These are phyloP conservation scores for Fukomys damarensis DNA, from an alignment of 2,113 vertebrate species.

Conservation along the genomic window DNA sequence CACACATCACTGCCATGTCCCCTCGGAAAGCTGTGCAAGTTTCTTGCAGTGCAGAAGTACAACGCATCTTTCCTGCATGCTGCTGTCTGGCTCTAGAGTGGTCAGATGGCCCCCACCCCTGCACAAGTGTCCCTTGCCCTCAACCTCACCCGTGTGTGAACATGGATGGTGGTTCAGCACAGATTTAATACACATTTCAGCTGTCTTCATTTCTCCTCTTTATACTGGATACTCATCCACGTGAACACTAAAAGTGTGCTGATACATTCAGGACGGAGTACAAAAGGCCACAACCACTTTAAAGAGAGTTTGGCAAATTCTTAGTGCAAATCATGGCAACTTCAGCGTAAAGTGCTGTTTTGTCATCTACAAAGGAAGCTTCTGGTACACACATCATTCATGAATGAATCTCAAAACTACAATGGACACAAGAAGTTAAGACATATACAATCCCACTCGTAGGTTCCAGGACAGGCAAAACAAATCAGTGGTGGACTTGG, in stretches of 20 bases:
- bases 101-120: fast-evolving
- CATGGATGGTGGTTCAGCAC: fast-evolving
- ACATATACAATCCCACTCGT: not conserved
- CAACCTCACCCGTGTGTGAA: fast-evolving
- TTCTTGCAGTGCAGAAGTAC: not conserved
- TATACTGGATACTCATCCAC: not conserved
- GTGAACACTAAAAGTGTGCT: not conserved
- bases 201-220: not conserved
- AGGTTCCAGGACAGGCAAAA: not conserved
- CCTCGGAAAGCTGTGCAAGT: not conserved
- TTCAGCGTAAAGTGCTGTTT: not conserved
- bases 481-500: not conserved
- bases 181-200: not conserved
- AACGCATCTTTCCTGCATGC: too few species aligned
- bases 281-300: not conserved
- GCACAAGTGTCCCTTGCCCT: not conserved
- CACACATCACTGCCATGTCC: too few species aligned
- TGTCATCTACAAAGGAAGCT: not conserved
- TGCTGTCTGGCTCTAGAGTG: not conserved
- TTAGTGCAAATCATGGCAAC: not conserved
- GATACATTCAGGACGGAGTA: not conserved
- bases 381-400: not conserved
- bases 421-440: not conserved
- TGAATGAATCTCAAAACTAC: not conserved
- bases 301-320: not conserved